Evolutionary conservation across 1,140 invertebrate genomes (phyloP).

Genomic region (Heliconius melpomene): DNA sequence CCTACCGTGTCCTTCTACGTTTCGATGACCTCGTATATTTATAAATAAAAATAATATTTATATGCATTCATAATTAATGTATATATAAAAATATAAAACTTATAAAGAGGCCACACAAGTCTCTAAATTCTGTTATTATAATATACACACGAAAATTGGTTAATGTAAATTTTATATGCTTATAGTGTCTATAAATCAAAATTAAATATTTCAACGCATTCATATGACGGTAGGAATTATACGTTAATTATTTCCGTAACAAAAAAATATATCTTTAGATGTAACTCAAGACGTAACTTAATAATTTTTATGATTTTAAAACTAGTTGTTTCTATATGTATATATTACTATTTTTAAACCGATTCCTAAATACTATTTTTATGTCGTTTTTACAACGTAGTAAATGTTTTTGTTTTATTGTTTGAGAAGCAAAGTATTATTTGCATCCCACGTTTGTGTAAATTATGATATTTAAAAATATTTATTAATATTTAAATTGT

Average conservation of each 20-base stretch:
- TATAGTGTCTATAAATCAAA: slow-evolving; percentile 10
- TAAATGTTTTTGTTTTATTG: too few relatives aligned
- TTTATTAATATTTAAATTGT: too few relatives aligned
- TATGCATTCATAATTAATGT: neutral
- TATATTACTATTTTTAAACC: too few relatives aligned
- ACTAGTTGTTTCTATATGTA: neutral
- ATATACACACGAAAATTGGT: neutral
- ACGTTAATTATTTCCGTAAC: neutral
- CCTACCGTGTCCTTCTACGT: too few relatives aligned
- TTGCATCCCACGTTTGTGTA: too few relatives aligned
- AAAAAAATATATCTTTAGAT: neutral
- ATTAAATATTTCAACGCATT: slow-evolving; percentile 7
- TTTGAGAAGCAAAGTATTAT: too few relatives aligned
- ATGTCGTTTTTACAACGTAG: too few relatives aligned
- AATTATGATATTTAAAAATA: too few relatives aligned
- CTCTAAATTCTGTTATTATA: neutral
- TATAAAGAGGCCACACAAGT: neutral
- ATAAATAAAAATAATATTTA: neutral
- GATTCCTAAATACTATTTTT: too few relatives aligned
- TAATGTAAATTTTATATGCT: neutral
- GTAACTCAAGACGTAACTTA: neutral
- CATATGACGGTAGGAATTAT: slow-evolving; percentile 1
- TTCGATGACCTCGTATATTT: too few relatives aligned
- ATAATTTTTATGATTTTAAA: neutral
- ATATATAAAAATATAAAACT: neutral